Percentiles rank a stretch among this genome's conserved stretches.
Evolutionary conservation across 2,888 invertebrate species (phyloP).

Genomic region (Villa cingulata): DNA sequence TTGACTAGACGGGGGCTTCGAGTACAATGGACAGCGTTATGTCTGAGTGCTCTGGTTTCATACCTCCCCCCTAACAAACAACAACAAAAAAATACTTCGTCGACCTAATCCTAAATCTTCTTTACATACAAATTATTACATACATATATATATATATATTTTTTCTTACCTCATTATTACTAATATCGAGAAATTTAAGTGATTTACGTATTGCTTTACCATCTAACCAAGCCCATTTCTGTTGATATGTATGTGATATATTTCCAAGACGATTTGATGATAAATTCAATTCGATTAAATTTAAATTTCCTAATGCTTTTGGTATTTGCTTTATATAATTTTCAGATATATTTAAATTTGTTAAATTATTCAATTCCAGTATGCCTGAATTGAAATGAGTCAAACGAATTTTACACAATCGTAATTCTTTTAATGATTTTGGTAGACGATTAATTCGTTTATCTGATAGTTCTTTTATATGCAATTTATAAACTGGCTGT

Average conservation of each 20-base stretch:
- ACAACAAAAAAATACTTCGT: too few relatives aligned
- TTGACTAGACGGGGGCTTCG: too few relatives aligned
- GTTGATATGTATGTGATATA: background rate
- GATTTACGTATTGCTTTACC: slow-evolving; percentile 40
- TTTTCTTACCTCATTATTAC: slow-evolving; percentile 41
- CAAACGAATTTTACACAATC: slow-evolving; percentile 45
- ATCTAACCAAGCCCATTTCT: slow-evolving; percentile 41
- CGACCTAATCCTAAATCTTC: too few relatives aligned
- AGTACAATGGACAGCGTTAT: too few relatives aligned
- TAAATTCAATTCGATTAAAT: slow-evolving; percentile 48
- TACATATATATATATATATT: background rate
- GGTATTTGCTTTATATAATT: slow-evolving; percentile 60
- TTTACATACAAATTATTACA: too few relatives aligned
- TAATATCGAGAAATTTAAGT: slow-evolving; percentile 49
- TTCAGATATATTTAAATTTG: slow-evolving; percentile 51
- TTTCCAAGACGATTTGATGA: slow-evolving; percentile 44
- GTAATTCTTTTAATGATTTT: slow-evolving; percentile 42
- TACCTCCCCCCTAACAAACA: too few relatives aligned
- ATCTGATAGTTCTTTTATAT: slow-evolving; percentile 47
- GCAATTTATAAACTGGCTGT: slow-evolving; percentile 41
- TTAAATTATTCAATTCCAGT: slow-evolving; percentile 49
- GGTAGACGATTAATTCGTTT: slow-evolving; percentile 63
- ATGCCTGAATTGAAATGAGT: slow-evolving; percentile 57
- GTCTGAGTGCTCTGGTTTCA: too few relatives aligned
- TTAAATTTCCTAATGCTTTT: slow-evolving; percentile 49